These are phyloP conservation scores for Serranus cabrilla DNA, from an alignment of 2,797 vertebrate genomes.

Conservation along the genomic window DNA sequence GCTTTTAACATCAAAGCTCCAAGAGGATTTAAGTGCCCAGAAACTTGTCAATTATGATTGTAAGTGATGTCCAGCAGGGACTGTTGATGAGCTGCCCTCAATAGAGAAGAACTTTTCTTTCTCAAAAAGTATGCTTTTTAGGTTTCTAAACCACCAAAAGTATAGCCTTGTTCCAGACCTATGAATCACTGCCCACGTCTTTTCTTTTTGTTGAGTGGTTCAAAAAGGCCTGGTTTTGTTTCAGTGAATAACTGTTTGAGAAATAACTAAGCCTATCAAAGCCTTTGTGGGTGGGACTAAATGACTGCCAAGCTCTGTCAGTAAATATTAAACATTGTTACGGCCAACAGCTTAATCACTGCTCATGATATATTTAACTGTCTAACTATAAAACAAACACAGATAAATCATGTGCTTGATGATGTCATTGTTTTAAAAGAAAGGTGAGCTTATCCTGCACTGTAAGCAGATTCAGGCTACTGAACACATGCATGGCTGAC, in stretches of 20 bases:
- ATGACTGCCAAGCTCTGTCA: constrained; percentile 21
- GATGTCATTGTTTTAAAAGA: constrained; percentile 3
- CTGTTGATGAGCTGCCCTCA: constrained; percentile 57
- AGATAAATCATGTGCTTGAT: neutral
- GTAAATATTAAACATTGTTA: constrained; percentile 25
- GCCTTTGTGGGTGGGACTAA: constrained; percentile 22
- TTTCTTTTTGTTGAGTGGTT: constrained; percentile 7
- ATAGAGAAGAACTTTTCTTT: constrained; percentile 25
- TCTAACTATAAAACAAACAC: neutral
- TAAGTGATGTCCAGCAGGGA: constrained; percentile 75
- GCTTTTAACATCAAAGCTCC: constrained; percentile 73
- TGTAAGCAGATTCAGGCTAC: neutral
- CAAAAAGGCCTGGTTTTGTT: constrained; percentile 19
- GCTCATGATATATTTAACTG: constrained; percentile 3
- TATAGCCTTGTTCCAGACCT: neutral
- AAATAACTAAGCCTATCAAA: neutral
- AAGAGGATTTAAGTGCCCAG: constrained; percentile 64
- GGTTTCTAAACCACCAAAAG: constrained; percentile 22
- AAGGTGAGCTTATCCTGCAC: neutral
- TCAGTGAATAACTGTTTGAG: constrained; percentile 17
- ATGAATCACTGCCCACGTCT: constrained; percentile 32
- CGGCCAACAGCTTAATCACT: constrained; percentile 5
- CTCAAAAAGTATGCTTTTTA: constrained; percentile 13
- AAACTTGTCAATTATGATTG: constrained; percentile 68
- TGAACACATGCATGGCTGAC: neutral